Conservation (phyloP, 2,888 invertebrate genomes). For the Diachrysia chrysitis region DNA sequence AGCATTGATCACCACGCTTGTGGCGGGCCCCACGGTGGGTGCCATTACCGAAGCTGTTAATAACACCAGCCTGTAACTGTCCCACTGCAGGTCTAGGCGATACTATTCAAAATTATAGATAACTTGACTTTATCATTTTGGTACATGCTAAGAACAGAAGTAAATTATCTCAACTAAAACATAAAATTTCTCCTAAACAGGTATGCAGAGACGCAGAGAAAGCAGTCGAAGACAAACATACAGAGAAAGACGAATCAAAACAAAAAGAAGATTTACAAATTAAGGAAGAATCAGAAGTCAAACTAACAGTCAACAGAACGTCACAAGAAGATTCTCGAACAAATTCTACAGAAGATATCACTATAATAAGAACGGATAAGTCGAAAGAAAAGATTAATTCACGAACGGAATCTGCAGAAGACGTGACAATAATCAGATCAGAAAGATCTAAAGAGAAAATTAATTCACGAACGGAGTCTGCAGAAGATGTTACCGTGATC, state of each 20-base stretch:
- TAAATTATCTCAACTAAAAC: not conserved
- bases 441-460: not conserved
- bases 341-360: not conserved
- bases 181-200: slow-evolving; percentile 56
- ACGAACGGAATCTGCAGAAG: not conserved
- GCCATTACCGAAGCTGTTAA: too few species aligned
- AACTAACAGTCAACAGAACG: slow-evolving; percentile 24
- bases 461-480: not conserved
- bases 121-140: too few species aligned
- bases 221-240: slow-evolving; percentile 80
- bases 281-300: slow-evolving; percentile 63
- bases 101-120: too few species aligned
- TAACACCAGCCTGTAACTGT: too few species aligned
- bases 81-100: too few species aligned
- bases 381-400: not conserved
- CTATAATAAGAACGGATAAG: not conserved
- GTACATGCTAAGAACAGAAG: too few species aligned
- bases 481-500: not conserved
- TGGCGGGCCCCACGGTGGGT: too few species aligned
- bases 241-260: slow-evolving; percentile 50
- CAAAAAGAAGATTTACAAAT: slow-evolving; percentile 63
- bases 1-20: too few species aligned
- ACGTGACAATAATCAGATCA: not conserved
- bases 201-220: slow-evolving; percentile 85
- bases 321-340: not conserved